Percentiles rank a stretch among this genome's conserved stretches.
Evolutionary conservation across 1,140 invertebrate species (phyloP).

Genomic region (Choristoneura fumiferana): DNA sequence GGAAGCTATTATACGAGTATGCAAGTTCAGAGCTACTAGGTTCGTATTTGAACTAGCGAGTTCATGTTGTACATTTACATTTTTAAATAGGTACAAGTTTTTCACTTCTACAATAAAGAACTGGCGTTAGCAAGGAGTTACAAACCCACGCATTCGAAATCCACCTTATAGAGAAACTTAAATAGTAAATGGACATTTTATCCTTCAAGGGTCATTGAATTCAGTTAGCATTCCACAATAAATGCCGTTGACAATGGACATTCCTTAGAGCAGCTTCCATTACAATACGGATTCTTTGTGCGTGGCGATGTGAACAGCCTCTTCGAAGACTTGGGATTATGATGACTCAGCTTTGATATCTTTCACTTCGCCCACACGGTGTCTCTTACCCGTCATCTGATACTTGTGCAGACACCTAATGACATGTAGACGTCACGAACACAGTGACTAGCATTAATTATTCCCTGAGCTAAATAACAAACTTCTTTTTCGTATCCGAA

Average conservation of each 20-base stretch:
- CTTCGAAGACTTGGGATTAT: background rate
- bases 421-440: conserved; percentile 7
- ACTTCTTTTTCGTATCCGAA: background rate
- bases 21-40: too few relatives aligned
- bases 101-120: too few relatives aligned
- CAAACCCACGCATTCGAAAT: too few relatives aligned
- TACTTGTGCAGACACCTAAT: conserved; percentile 6
- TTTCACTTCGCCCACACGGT: background rate
- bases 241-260: background rate
- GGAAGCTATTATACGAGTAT: background rate
- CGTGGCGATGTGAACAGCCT: conserved; percentile 10
- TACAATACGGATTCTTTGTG: background rate
- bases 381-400: conserved; percentile 2
- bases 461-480: conserved; percentile 5
- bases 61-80: too few relatives aligned
- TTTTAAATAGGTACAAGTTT: too few relatives aligned
- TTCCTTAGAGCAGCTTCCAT: conserved; percentile 7
- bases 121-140: too few relatives aligned
- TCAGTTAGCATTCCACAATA: background rate
- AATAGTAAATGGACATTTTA: background rate
- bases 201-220: background rate
- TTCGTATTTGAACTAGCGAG: too few relatives aligned
- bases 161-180: background rate
- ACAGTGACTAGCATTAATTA: background rate
- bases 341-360: background rate